Conservation (phyloP, 2,888 invertebrate genomes). For the Caenorhabditis sp. region DNA sequence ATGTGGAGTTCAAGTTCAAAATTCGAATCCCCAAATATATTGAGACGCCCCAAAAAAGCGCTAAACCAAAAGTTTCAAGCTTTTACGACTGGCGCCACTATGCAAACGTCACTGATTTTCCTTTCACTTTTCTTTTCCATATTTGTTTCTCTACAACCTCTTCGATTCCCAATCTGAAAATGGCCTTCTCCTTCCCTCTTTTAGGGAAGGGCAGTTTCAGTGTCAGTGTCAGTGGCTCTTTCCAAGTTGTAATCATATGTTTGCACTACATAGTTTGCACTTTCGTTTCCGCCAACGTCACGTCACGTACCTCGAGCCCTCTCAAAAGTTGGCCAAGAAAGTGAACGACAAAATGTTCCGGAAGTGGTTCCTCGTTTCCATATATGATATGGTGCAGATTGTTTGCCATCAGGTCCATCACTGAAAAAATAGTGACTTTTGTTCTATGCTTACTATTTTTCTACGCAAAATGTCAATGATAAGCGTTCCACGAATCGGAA, state of each 20-base stretch:
- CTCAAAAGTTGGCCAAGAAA: constrained; percentile 76
- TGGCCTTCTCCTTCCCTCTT: too few species aligned
- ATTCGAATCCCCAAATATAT: neutral
- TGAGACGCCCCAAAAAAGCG: too few species aligned
- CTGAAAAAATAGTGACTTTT: constrained; percentile 45
- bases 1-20: too few species aligned
- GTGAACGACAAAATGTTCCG: constrained; percentile 74
- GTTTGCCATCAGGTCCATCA: constrained; percentile 81
- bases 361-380: constrained; percentile 72
- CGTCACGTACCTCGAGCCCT: constrained; percentile 71
- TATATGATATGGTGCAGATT: constrained; percentile 80
- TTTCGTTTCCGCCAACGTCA: constrained; percentile 38
- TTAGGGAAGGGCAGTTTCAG: too few species aligned
- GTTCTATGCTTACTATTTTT: constrained; percentile 14
- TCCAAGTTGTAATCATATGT: constrained; percentile 41
- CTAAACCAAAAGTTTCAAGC: neutral
- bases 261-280: constrained; percentile 52
- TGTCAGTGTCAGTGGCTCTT: constrained; percentile 49
- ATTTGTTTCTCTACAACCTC: too few species aligned
- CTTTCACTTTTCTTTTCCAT: constrained; percentile 18
- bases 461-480: constrained; percentile 3
- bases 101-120: constrained; percentile 14
- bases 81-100: constrained; percentile 24
- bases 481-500: constrained; percentile 13
- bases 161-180: too few species aligned